Evolutionary conservation across 1,140 invertebrate species (phyloP).

Genomic region (Drosophila busckii): DNA sequence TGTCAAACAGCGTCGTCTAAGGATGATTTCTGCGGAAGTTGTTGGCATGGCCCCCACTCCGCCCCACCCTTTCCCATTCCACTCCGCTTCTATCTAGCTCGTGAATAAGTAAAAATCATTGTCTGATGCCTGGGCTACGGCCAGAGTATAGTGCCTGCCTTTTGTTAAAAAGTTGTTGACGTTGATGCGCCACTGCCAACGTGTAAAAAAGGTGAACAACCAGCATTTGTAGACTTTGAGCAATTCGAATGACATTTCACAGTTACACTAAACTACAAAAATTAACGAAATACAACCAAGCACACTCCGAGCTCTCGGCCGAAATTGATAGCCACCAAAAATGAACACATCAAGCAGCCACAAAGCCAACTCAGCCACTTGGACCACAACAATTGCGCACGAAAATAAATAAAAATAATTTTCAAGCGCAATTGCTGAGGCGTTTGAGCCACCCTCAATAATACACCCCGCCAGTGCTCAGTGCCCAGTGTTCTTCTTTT

Average conservation of each 20-base stretch:
- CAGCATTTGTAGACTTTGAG: constrained; percentile 61
- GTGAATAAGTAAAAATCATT: constrained; percentile 69
- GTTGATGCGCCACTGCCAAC: constrained; percentile 69
- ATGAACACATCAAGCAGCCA: constrained; percentile 60
- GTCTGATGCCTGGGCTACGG: constrained; percentile 39
- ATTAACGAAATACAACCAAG: no score
- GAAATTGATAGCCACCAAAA: constrained; percentile 60
- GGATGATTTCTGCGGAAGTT: constrained; percentile 73
- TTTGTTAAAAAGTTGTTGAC: constrained; percentile 75
- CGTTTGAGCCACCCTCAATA: constrained; percentile 11
- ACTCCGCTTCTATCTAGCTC: constrained; percentile 5
- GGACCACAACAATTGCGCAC: constrained; percentile 51
- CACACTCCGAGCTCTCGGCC: no score
- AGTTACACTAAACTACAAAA: no score
- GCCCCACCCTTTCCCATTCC: background rate
- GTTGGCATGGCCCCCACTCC: constrained; percentile 28
- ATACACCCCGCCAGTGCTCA: no score
- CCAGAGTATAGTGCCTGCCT: background rate
- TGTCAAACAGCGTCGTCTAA: constrained; percentile 69
- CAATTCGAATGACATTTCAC: constrained; percentile 68
- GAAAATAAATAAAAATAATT: constrained; percentile 59
- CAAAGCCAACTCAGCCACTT: constrained; percentile 31
- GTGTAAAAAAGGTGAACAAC: constrained; percentile 74
- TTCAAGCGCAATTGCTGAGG: constrained; percentile 39
- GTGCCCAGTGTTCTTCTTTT: background rate